Percentiles rank a stretch among this genome's conserved stretches.
Evolutionary conservation across 2,797 vertebrate species (phyloP).

Genomic region (Crenuchus spilurus): DNA sequence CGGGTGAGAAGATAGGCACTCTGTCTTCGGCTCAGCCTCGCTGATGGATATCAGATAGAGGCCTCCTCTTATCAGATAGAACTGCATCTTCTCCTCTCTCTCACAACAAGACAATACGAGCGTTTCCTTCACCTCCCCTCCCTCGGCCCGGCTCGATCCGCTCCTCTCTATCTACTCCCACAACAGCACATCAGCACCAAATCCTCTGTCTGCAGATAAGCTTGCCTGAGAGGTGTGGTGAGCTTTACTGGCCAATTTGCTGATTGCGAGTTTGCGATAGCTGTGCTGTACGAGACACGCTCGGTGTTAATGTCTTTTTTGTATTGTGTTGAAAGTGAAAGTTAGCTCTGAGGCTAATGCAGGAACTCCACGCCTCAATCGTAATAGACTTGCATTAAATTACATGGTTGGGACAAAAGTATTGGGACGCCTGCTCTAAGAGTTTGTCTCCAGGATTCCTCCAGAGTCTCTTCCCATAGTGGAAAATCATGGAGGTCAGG

Average conservation of each 20-base stretch:
- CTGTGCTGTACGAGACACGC: not conserved
- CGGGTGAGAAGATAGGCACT: conserved; percentile 12
- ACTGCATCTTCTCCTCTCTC: conserved; percentile 35
- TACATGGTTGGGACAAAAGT: too few species aligned
- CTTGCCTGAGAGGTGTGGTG: not conserved
- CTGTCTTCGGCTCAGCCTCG: conserved; percentile 13
- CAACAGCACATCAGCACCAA: conserved; percentile 24
- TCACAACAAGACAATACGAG: conserved; percentile 25
- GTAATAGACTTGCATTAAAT: too few species aligned
- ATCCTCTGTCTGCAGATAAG: conserved; percentile 34
- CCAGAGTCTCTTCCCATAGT: too few species aligned
- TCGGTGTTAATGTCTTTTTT: conserved; percentile 13
- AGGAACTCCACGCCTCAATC: too few species aligned
- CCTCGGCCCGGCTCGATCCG: not conserved
- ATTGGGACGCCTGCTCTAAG: too few species aligned
- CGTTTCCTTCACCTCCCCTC: conserved; percentile 22
- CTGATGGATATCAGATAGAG: conserved; percentile 50
- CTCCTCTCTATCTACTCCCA: conserved; percentile 6
- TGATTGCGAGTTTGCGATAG: conserved; percentile 43
- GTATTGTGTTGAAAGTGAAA: not conserved
- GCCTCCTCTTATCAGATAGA: conserved; percentile 42
- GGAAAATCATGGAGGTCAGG: too few species aligned
- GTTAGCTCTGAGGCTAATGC: not conserved
- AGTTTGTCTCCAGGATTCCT: too few species aligned
- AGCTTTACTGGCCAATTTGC: conserved; percentile 25